phyloP scores from a whole-genome alignment of 2,797 vertebrate species.

The Spondyliosoma cantharus region DNA sequence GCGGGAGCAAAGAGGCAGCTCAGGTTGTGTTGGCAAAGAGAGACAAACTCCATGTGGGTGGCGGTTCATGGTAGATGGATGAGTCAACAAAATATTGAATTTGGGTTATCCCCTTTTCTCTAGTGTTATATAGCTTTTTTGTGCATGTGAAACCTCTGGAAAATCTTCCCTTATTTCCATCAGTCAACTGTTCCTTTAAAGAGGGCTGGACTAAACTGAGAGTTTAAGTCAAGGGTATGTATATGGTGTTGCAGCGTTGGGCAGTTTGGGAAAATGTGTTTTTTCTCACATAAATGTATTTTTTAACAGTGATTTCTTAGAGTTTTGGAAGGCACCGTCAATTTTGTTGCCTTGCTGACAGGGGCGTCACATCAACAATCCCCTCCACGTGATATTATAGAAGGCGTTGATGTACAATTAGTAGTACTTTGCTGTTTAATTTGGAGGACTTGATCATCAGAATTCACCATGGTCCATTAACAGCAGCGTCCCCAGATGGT shows the following conservation, averaged over 20 bases:
- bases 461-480: background rate
- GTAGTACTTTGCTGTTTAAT: background rate
- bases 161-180: no score
- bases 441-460: background rate
- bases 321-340: background rate
- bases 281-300: no score
- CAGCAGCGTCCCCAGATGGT: background rate
- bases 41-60: background rate
- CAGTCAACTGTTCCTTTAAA: no score
- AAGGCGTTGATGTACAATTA: background rate
- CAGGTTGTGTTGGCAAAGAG: no score
- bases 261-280: no score
- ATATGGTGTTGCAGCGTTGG: no score
- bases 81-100: background rate
- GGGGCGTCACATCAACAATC: background rate
- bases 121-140: no score
- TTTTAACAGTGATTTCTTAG: background rate
- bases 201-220: no score
- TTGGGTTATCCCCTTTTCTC: no score
- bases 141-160: no score
- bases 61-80: background rate
- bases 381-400: background rate
- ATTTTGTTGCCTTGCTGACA: background rate
- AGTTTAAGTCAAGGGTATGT: no score
- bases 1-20: background rate